Conservation (phyloP, 1,140 invertebrate species). For the Lepidurus couesii region DNA sequence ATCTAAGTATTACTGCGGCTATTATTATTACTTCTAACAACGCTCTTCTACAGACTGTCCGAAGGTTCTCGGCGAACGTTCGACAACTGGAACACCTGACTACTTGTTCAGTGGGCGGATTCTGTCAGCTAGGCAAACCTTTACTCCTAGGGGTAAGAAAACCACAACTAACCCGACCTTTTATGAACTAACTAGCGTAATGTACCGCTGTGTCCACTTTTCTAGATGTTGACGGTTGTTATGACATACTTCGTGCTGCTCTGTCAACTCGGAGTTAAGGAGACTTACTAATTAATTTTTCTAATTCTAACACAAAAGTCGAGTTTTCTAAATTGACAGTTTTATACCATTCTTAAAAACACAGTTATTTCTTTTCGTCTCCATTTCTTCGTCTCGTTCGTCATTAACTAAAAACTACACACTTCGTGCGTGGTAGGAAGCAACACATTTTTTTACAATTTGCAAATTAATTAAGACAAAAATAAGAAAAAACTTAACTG, state of each 20-base stretch:
- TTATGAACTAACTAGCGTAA: background rate
- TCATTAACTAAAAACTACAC: too few species aligned
- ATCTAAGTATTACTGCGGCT: too few species aligned
- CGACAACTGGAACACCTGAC: background rate
- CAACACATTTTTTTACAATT: too few species aligned
- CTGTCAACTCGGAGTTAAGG: background rate
- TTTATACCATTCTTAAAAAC: too few species aligned
- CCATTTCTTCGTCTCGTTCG: too few species aligned
- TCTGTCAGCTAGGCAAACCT: background rate
- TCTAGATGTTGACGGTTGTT: background rate
- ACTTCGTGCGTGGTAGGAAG: too few species aligned
- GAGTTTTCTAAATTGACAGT: too few species aligned
- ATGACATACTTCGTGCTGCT: background rate
- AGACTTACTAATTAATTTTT: too few species aligned
- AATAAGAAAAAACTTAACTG: too few species aligned
- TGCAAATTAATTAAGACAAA: too few species aligned
- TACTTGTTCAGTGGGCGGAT: background rate
- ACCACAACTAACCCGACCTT: background rate
- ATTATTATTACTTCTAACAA: background rate
- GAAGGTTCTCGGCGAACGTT: background rate
- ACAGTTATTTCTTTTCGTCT: too few species aligned
- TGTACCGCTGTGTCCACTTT: background rate
- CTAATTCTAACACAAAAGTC: too few species aligned
- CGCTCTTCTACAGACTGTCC: background rate
- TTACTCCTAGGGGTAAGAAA: background rate